These are phyloP conservation scores for Prunella himalayana DNA, from an alignment of 2,113 vertebrate genomes.

Conservation along the genomic window DNA sequence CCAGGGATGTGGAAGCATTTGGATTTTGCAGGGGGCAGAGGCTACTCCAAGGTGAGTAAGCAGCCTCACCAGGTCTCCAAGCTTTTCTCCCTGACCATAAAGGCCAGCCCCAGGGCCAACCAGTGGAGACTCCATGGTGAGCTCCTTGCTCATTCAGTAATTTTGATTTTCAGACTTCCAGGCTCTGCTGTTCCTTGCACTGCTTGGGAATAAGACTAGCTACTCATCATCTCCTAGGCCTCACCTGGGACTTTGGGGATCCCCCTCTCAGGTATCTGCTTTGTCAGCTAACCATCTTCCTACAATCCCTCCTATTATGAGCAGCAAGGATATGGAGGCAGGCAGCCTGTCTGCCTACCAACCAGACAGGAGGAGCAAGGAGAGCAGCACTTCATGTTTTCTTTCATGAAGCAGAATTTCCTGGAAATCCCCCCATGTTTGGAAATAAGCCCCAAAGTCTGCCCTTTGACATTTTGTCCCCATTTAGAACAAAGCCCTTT, in stretches of 20 bases:
- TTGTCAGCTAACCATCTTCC: not conserved
- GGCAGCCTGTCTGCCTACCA: not conserved
- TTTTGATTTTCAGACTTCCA: not conserved
- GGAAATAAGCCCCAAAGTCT: not conserved
- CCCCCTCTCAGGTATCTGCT: not conserved
- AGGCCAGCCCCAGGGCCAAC: not conserved
- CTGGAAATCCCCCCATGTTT: not conserved
- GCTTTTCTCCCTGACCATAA: not conserved
- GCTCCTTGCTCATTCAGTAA: not conserved
- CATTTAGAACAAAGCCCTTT: not conserved
- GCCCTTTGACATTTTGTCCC: not conserved
- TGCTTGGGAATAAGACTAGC: not conserved
- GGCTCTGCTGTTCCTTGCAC: not conserved
- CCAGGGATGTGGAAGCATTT: not conserved
- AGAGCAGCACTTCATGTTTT: not conserved
- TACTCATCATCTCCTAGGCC: not conserved
- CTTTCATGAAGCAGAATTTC: not conserved
- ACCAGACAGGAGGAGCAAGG: not conserved
- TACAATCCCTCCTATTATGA: not conserved
- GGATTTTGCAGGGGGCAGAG: not conserved
- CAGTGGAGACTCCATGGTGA: not conserved
- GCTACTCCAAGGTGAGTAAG: not conserved
- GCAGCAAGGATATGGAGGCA: not conserved
- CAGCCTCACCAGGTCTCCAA: not conserved
- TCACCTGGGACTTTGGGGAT: not conserved